Base-by-base conservation (phyloP, 2,113 vertebrate species). In the Caranx melampygus region DNA sequence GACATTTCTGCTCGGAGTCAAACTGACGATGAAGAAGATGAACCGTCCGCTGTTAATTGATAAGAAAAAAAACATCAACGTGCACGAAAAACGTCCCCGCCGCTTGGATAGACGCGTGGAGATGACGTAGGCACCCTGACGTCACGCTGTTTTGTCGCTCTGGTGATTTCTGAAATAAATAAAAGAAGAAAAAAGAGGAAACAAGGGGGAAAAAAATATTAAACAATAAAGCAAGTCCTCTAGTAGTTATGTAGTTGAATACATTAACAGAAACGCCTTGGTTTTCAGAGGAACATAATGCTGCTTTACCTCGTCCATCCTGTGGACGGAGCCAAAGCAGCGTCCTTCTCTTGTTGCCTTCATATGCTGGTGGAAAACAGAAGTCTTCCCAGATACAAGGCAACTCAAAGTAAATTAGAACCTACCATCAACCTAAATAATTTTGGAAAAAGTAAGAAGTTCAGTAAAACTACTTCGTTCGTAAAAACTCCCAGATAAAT, bases 1-100 rank as follows among this genome's bases (percentile, higher is more conserved):
- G 97, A 97, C 98, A 98, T 99, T 20, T 87, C n/a, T 34, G 42
- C 3, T 65, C 1, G 0, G 6, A 44, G 45, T 0, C 2, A 2
- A 21, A 21, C 31, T 55, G 37, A 40, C 0, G 33, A 26, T 0
- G 0, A 37, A 20, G n/a, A 52, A 1, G 16, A 52, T 3, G 1
- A 73, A 4, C 3, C 7, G 71, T 42, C 4, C 0, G 58, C 44
- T 0, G 71, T 37, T 63, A 83, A 76, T 40, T 42, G 20, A 61
- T 20, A 54, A 42, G 26, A 26, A 26, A 26, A 26, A 14, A 75
- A 26, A 72, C 65, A 72, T 44, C 86, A 90, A 87, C 91, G 90
- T 91, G 91, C 86, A 70, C 37, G 34, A 65, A 16, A 80, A 3
- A 21, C 35, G 18, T 21, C 37, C 0, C 34, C 33, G 63, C 79